Conservation (phyloP, 2,797 vertebrate genomes). For the Loris lydekkerianus region DNA sequence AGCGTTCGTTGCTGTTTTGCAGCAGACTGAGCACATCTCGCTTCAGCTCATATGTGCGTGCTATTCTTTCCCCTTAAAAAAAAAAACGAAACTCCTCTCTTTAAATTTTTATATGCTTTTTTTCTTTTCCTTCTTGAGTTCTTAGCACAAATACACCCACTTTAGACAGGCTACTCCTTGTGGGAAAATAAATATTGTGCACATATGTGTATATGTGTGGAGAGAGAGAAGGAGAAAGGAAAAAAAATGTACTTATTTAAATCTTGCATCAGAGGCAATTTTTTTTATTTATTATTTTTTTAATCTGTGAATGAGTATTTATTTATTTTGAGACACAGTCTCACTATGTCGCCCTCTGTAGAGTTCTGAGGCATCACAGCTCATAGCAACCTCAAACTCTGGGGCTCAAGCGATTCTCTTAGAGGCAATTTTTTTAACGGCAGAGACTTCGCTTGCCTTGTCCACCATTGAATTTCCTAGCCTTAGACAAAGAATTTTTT, state of each 20-base stretch:
- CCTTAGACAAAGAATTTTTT: not conserved
- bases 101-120: not conserved
- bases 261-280: not conserved
- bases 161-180: not conserved
- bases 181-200: not conserved
- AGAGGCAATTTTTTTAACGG: not conserved
- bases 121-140: not conserved
- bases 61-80: too few relatives aligned
- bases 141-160: not conserved
- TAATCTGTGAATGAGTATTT: too few relatives aligned
- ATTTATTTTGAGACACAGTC: too few relatives aligned
- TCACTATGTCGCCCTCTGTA: too few relatives aligned
- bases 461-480: not conserved
- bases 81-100: not conserved
- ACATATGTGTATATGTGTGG: not conserved
- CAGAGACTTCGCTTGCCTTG: too few relatives aligned
- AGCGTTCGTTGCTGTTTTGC: not conserved
- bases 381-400: too few relatives aligned
- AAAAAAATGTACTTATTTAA: not conserved
- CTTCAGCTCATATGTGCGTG: not conserved
- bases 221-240: not conserved
- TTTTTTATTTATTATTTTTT: not conserved
- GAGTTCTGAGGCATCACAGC: too few relatives aligned
- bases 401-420: too few relatives aligned
- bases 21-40: not conserved